A percentile compares a stretch with the other conserved stretches of the same genome.
These are phyloP conservation scores for Nemurella pictetii DNA, from an alignment of 2,888 invertebrate species.

Conservation along the genomic window DNA sequence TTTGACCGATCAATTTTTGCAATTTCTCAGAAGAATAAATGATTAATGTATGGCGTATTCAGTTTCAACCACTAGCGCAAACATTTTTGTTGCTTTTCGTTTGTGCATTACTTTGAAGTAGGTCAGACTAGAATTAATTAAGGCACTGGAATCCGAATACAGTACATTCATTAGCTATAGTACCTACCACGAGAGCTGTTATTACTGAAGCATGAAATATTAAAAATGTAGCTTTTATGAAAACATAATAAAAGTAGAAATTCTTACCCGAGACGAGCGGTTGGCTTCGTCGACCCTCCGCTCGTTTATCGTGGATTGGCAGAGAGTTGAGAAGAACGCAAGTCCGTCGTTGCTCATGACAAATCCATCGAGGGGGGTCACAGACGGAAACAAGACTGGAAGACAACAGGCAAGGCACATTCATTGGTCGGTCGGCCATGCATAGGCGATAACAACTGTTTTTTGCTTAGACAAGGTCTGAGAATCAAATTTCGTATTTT, in stretches of 20 bases:
- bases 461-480: too few relatives aligned
- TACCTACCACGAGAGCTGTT: too few relatives aligned
- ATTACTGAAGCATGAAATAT: too few relatives aligned
- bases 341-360: constrained; percentile 5
- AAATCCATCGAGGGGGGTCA: constrained; percentile 10
- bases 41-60: neutral
- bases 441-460: too few relatives aligned
- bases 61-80: neutral
- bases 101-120: neutral
- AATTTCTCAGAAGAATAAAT: neutral
- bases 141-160: neutral
- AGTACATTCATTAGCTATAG: too few relatives aligned
- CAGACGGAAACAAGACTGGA: constrained; percentile 1
- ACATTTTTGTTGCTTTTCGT: neutral
- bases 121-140: neutral
- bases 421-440: too few relatives aligned
- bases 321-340: neutral
- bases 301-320: constrained; percentile 12
- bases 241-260: too few relatives aligned
- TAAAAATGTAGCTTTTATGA: neutral
- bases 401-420: too few relatives aligned
- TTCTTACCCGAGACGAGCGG: neutral
- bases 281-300: neutral
- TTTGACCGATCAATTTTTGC: too few relatives aligned
- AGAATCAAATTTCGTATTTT: too few relatives aligned